These are phyloP conservation scores for Galeopterus variegatus DNA, from an alignment of 2,113 vertebrate species.

Conservation along the genomic window DNA sequence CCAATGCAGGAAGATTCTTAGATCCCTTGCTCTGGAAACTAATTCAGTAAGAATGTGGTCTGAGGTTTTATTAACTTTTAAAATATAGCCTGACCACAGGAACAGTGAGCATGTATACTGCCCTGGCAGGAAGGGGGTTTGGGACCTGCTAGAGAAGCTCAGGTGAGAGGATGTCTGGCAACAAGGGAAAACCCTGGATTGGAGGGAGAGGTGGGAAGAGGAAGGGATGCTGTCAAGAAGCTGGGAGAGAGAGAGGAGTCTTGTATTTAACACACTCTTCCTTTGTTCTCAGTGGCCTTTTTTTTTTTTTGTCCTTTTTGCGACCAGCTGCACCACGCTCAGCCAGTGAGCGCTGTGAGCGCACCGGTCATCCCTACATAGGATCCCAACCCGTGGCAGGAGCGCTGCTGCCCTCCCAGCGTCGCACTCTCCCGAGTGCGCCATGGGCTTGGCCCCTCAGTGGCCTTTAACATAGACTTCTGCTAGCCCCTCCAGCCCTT, in stretches of 20 bases:
- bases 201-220: too few relatives aligned
- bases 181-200: neutral
- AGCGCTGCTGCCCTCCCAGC: too few relatives aligned
- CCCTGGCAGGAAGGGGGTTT: neutral
- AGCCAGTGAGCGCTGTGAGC: too few relatives aligned
- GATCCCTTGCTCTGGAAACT: neutral
- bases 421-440: too few relatives aligned
- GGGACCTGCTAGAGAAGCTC: neutral
- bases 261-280: neutral
- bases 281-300: neutral
- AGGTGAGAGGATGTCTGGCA: neutral
- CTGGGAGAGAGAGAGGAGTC: neutral
- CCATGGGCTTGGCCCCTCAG: too few relatives aligned
- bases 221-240: too few relatives aligned
- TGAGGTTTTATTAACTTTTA: neutral
- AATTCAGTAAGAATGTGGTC: neutral
- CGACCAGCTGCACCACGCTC: too few relatives aligned
- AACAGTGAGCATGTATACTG: neutral
- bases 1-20: neutral
- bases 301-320: too few relatives aligned
- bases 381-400: too few relatives aligned
- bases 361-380: too few relatives aligned
- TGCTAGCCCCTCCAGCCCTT: neutral
- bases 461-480: neutral
- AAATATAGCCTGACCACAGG: neutral